Evolutionary conservation across 1,140 invertebrate species (phyloP), one percentile per base, ranked within the genome.

Genomic region (Radopholus similis): DNA sequence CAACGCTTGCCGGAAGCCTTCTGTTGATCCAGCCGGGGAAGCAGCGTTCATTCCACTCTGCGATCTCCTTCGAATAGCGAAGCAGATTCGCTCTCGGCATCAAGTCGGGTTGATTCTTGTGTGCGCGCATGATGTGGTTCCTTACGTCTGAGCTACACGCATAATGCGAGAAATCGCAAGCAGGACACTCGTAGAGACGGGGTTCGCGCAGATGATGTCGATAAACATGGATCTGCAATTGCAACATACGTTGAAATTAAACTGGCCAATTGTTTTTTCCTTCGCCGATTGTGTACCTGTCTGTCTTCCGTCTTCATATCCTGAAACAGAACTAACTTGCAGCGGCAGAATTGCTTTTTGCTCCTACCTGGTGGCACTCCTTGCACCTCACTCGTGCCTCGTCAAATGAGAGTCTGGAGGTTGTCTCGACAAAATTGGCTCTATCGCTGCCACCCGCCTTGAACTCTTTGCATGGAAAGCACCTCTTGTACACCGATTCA

Each of bases 11-110:
- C 9, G 75, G 75, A 13, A 77, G 70, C 21, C 75, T 58, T 9
- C 75, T 53, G 44, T 77, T 77, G 38, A 77, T 78, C 75, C 75
- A 77, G 42, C 75, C 75, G 23, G 72, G 72, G 63, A 77, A 77
- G 49, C 75, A 77, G 21, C 76, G 70, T n/a, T 76, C 73, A 53
- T 77, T 77, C 75, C 75, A 77, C 42, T 77, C 75, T 28, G 53
- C 58, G 23, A 77, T 77, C 54, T 77, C 66, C 28, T 72, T 49
- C 4, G 74, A 62, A 60, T 51, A 76, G 9, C 58, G 28, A 11
- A 74, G 34, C 35, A 77, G 49, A 70, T 77, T 77, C 9, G 76
- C 63, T 18, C 59, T 75, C 15, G 75, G 75, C 18, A 53, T 30
- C 30, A 66, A 8, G 28, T 78, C 67, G 11, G 76, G 38, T 26